Evolutionary conservation across 1,140 invertebrate genomes (phyloP).

Genomic region (Augochlora pura): DNA sequence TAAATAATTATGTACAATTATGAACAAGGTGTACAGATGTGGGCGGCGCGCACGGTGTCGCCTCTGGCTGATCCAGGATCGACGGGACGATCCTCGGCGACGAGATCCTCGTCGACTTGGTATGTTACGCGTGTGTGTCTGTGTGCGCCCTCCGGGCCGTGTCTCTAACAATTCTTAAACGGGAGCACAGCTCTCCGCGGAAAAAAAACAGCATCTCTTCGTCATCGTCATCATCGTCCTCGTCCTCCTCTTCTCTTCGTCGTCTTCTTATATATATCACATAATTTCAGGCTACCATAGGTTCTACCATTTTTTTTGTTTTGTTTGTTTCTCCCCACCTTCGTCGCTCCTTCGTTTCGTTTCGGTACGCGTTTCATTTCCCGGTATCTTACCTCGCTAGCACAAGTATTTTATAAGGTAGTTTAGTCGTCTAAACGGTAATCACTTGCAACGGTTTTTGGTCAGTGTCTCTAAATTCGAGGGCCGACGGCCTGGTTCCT

Average conservation of each 20-base stretch:
- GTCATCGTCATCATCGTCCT: no score
- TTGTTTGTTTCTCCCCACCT: not conserved
- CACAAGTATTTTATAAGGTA: slow-evolving; percentile 42
- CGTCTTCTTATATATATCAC: slow-evolving; percentile 66
- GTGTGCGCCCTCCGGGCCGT: slow-evolving; percentile 12
- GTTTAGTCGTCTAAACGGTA: slow-evolving; percentile 53
- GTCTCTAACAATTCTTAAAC: slow-evolving; percentile 72
- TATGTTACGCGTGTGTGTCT: no score
- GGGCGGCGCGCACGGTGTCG: slow-evolving; percentile 46
- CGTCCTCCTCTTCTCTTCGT: no score
- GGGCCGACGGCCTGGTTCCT: not conserved
- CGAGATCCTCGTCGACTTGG: slow-evolving; percentile 7
- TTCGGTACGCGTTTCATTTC: not conserved
- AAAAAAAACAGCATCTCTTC: slow-evolving; percentile 71
- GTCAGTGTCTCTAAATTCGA: slow-evolving; percentile 55
- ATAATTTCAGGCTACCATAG: slow-evolving; percentile 76
- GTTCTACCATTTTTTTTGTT: slow-evolving; percentile 49
- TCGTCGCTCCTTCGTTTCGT: not conserved
- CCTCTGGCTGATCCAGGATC: slow-evolving; percentile 22
- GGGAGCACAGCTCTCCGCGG: slow-evolving; percentile 77
- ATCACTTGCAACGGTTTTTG: slow-evolving; percentile 52
- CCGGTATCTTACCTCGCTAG: slow-evolving; percentile 39
- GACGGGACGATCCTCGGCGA: not conserved
- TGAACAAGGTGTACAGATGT: slow-evolving; percentile 74
- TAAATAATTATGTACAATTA: slow-evolving; percentile 76